These are phyloP conservation scores for Linnaemya vulpina DNA, from an alignment of 2,888 invertebrate genomes.

Conservation along the genomic window DNA sequence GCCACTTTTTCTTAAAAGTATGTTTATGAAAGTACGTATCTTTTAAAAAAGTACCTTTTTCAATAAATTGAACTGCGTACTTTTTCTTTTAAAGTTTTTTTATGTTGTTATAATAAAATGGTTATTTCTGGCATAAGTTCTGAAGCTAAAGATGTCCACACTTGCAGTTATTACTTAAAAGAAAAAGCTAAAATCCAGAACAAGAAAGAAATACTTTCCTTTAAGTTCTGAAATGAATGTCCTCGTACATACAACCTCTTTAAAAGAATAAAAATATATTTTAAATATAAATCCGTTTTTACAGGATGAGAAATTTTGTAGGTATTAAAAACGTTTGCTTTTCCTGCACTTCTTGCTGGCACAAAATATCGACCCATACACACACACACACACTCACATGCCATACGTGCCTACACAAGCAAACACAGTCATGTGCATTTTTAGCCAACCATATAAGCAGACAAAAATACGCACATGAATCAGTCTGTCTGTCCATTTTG, in stretches of 20 bases:
- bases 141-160: no score
- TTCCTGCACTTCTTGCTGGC: neutral
- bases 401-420: no score
- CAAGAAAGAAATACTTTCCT: neutral
- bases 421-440: neutral
- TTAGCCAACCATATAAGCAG: neutral
- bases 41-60: no score
- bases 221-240: neutral
- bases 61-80: no score
- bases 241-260: neutral
- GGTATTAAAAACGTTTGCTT: neutral
- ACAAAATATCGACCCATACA: conserved; percentile 17
- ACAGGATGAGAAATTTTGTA: neutral
- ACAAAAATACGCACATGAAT: conserved; percentile 39
- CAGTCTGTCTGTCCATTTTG: conserved; percentile 39
- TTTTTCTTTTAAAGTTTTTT: no score
- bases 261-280: neutral
- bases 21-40: no score
- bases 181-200: no score
- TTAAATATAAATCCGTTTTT: neutral
- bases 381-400: neutral
- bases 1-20: no score
- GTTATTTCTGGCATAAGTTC: no score
- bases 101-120: no score
- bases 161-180: no score